These are phyloP conservation scores for Drosophila atroscutellata DNA, from an alignment of 2,888 invertebrate genomes.

Conservation along the genomic window DNA sequence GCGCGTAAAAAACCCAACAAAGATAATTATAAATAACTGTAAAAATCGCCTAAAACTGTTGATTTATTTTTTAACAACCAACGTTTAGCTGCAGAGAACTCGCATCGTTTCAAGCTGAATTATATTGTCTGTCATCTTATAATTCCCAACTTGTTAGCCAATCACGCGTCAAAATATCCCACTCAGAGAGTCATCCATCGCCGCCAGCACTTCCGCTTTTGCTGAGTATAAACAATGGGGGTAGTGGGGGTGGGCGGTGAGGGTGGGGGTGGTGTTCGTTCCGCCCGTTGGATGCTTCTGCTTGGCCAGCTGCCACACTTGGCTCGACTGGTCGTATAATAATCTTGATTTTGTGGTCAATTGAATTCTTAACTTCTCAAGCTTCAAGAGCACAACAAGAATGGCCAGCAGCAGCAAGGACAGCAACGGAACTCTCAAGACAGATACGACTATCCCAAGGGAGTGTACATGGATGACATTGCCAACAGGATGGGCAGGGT, in stretches of 20 bases:
- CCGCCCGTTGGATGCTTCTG: conserved; percentile 30
- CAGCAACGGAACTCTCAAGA: conserved; percentile 27
- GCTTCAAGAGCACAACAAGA: conserved; percentile 65
- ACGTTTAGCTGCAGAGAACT: conserved; percentile 1
- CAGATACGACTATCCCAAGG: conserved; percentile 66
- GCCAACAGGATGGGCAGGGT: conserved; percentile 33
- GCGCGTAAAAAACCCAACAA: no score
- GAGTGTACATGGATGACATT: conserved; percentile 72
- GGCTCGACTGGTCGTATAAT: conserved; percentile 66
- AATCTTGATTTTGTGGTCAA: conserved; percentile 84
- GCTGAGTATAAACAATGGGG: neutral
- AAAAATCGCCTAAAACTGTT: neutral
- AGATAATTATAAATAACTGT: neutral
- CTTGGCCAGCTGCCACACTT: conserved; percentile 47
- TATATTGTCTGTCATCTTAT: conserved; percentile 41
- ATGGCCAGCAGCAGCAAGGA: conserved; percentile 17
- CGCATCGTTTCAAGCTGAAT: conserved; percentile 25
- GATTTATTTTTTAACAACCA: neutral
- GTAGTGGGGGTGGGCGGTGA: neutral
- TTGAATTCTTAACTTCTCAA: conserved; percentile 81
- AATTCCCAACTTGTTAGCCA: conserved; percentile 58
- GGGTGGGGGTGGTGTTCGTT: neutral
- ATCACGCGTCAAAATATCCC: conserved; percentile 47
- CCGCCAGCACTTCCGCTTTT: conserved; percentile 43
- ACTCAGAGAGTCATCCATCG: conserved; percentile 34